Base-by-base conservation (phyloP, 35 echinoderm and acorn worm species). In the Apostichopus parvimensis region DNA sequence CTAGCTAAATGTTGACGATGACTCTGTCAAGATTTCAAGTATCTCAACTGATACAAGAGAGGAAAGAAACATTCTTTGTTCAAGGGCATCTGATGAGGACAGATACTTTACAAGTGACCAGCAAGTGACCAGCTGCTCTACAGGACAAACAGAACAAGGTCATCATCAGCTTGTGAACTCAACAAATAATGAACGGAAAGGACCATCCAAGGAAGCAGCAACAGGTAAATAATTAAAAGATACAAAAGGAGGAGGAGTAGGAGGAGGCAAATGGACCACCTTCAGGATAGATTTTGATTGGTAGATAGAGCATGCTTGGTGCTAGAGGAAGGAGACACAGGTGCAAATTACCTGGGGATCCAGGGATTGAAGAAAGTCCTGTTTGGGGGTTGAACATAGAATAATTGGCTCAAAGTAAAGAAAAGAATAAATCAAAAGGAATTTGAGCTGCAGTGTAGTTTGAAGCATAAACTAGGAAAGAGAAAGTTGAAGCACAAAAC, bases 301-400 rank as follows among this genome's bases (percentile, higher is more conserved):
- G 54, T 52, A 28, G 54, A 87, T 8, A 87, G 65, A 18, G 66
- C 85, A 87, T 65, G 85, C 58, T 87, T 87, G 13, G 85, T 87
- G 26, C 14, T 8, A 45, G 17, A 82, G 78, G 78, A 13, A 79
- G 22, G 22, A 24, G 52, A 79, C 78, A 86, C 83, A 86, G 54
- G 45, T 55, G 59, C 21, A 86, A 60, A 23, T 86, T 86, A 86
- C 83, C 83, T 87, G 85, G 53, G 58, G 54, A 64, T 87, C 57
- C 85, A 87, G 25, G 85, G 85, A 66, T 87, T 87, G 58, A 87
- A 87, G 85, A 87, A 87, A 87, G 85, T 87, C 57, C 85, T 87
- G 85, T 87, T 25, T 59, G 9, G 64, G 79, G 55, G 79, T 82
- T 82, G 79, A 82, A 82, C 25, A 82, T 15, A 82, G 45, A 68